Base-by-base conservation (phyloP, 2,797 vertebrate genomes). In the Bufotes viridis region DNA sequence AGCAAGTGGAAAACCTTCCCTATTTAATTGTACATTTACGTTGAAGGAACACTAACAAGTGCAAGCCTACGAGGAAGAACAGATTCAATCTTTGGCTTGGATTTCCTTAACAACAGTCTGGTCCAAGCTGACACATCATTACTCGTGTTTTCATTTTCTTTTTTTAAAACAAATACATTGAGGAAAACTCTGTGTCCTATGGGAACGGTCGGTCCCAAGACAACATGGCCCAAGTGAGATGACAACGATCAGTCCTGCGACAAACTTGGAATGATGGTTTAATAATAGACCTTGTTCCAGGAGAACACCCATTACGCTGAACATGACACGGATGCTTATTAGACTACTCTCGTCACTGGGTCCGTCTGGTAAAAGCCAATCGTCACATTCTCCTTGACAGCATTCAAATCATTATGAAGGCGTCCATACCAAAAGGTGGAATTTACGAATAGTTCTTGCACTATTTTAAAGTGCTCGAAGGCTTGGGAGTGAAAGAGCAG, bases 391-490 rank as follows among this genome's bases (percentile, higher is more conserved):
- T 51, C 51, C 72, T 42, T 84, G 22, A 69, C 65, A 55, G 42
- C 34, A 75, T 34, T 85, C 57, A 70, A 8, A 18, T 15, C 55
- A 83, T 29, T 53, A 24, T 74, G 24, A 78, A 86, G 88, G 72
- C 34, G 26, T 82, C 84, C 29, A 53, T 87, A 61, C 80, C 87
- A 15, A 49, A 78, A 2, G 86, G 51, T 58, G 82, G 82, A 86
- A 76, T 0, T 0, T 86, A 74, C 24, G n/a, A 76, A 83, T 42
- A 87, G 61, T 88, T 90, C 57, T 89, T 70, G 87, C 90, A 91
- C 88, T 76, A 42, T n/a, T 0, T 81, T 53, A 81, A 34, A 83
- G 89, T 89, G 90, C 93, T 91, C 90, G 90, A 85, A 91, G 87
- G 87, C 87, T 26, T 63, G 58, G 57, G 88, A 0, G 58, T 58